phyloP scores from a whole-genome alignment of 2,888 invertebrate species.

The Tinea semifulvella region DNA sequence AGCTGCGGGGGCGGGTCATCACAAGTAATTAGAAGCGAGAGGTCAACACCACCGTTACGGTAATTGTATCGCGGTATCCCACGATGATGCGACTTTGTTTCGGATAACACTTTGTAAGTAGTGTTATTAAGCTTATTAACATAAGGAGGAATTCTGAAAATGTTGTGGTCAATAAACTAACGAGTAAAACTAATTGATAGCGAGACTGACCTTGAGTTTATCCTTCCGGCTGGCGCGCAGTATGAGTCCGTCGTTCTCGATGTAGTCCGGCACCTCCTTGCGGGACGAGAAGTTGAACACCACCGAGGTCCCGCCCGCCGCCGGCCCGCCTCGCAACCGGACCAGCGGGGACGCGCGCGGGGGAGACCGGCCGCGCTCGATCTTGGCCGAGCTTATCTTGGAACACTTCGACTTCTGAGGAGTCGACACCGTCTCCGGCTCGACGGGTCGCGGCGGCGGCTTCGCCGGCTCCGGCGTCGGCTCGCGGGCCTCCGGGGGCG shows the following conservation, averaged over 20 bases:
- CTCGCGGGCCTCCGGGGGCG: not conserved
- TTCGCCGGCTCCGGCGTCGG: conserved; percentile 18
- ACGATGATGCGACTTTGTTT: too few relatives aligned
- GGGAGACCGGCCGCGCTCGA: conserved; percentile 29
- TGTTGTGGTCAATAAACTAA: too few relatives aligned
- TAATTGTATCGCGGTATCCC: too few relatives aligned
- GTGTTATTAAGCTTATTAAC: too few relatives aligned
- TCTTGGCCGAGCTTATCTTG: conserved; percentile 16
- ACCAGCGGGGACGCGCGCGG: conserved; percentile 23
- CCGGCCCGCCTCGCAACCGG: conserved; percentile 28
- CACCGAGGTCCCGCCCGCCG: conserved; percentile 72
- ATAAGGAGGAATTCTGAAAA: too few relatives aligned
- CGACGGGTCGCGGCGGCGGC: conserved; percentile 31
- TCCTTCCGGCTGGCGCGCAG: not conserved
- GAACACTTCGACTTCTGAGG: conserved; percentile 30
- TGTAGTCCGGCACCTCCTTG: conserved; percentile 90
- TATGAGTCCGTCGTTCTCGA: conserved; percentile 84
- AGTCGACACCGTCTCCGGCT: conserved; percentile 26
- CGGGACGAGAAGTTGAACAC: conserved; percentile 89
- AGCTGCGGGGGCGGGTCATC: too few relatives aligned
- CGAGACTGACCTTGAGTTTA: conserved; percentile 6
- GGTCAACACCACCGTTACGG: too few relatives aligned
- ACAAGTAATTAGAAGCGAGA: too few relatives aligned
- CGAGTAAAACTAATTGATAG: not conserved
- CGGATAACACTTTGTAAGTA: too few relatives aligned